Evolutionary conservation across 2,113 vertebrate species (phyloP), one percentile per base, ranked within the genome.

Genomic region (Megaptera novaeangliae): DNA sequence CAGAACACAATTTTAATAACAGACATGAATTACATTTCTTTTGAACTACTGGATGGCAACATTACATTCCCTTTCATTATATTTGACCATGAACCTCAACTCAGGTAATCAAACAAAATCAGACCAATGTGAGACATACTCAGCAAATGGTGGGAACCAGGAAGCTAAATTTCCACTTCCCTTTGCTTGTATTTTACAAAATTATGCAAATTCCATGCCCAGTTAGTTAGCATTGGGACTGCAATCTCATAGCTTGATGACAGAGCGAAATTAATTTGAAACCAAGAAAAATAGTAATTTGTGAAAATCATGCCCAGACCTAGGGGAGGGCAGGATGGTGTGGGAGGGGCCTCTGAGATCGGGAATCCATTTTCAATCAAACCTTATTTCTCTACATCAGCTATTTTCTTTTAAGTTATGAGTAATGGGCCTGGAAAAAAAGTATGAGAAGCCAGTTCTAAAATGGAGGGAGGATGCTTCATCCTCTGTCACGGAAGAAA

Each of bases 101-200:
- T 96, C 75, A 94, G 93, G 66, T 96, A 97, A 97, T 98, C 96
- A 96, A 97, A 98, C 80, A 97, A 95, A 96, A 97, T 96, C 87
- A 95, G 74, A 80, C 21, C 61, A 1, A 69, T 63, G 75, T 82
- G 64, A 94, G 84, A 77, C 64, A 94, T n/a, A 34, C 75, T 85
- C 87, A 96, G 84, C 84, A 96, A 96, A 87, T 55, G 68, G 49
- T 77, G 23, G 27, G 86, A 95, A 96, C 75, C 63, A 88, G 88
- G 82, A 95, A 91, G 44, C 29, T 63, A 44, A 85, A 95, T 96
- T 94, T 97, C 74, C 77, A 95, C 95, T 97, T 97, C 94, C 55
- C 34, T 89, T 96, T 96, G 55, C 83, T 83, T 86, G 6, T 78
- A 74, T 93, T 98, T 91, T 93, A 78, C 34, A 97, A 97, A 98